Evolutionary conservation across 2,113 vertebrate species (phyloP).

Genomic region (Hemiprocne comata): DNA sequence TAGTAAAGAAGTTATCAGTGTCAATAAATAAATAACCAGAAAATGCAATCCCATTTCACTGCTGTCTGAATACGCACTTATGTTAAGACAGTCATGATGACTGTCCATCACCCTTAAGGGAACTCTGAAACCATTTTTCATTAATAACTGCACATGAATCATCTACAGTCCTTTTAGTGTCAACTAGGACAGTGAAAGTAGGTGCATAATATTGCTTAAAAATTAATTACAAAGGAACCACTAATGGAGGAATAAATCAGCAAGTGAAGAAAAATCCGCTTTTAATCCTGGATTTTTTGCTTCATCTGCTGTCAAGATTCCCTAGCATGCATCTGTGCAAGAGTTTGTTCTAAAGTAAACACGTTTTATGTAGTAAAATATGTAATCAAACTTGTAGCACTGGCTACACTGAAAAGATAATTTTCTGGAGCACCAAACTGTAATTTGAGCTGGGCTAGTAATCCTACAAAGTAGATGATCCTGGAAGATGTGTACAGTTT

Average conservation of each 20-base stretch:
- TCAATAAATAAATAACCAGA: constrained; percentile 5
- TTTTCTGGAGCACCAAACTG: not conserved
- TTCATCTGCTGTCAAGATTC: not conserved
- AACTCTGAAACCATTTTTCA: not conserved
- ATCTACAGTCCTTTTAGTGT: not conserved
- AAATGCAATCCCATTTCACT: not conserved
- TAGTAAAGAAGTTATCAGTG: not conserved
- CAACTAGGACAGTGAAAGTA: not conserved
- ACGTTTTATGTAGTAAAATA: not conserved
- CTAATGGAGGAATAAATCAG: not conserved
- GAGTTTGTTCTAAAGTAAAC: not conserved
- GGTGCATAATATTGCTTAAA: not conserved
- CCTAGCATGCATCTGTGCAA: not conserved
- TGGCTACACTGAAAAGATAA: not conserved
- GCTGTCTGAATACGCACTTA: not conserved
- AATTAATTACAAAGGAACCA: not conserved
- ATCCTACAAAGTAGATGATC: not conserved
- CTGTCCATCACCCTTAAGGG: not conserved
- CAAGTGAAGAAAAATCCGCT: not conserved
- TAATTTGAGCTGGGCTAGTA: not conserved
- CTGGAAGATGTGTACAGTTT: not conserved
- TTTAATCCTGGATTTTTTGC: not conserved
- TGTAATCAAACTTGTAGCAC: not conserved
- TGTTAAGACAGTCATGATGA: not conserved
- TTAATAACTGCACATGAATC: not conserved